Conservation (phyloP, 2,888 invertebrate genomes). For the Pteria penguin region DNA sequence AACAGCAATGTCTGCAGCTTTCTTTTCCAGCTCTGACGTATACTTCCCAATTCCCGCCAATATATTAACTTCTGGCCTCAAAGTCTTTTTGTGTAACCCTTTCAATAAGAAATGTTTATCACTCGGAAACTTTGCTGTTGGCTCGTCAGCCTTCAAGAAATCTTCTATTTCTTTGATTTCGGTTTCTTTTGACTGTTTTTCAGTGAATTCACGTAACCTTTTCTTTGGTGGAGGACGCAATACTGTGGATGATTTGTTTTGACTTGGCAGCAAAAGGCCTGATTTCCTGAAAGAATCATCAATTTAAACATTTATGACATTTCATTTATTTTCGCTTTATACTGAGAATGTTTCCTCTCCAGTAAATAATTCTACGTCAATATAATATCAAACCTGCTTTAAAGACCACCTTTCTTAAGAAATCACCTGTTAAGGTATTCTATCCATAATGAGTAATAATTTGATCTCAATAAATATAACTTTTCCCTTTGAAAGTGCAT, state of each 20-base stretch:
- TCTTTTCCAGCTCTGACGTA: constrained; percentile 38
- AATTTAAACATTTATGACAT: too few species aligned
- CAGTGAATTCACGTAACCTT: constrained; percentile 67
- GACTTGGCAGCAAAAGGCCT: constrained; percentile 34
- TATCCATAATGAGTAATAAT: too few species aligned
- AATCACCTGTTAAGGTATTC: too few species aligned
- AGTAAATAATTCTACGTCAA: too few species aligned
- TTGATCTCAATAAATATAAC: too few species aligned
- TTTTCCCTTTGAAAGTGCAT: too few species aligned
- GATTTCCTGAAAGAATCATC: constrained; percentile 44
- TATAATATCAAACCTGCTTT: too few species aligned
- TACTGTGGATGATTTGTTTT: constrained; percentile 51
- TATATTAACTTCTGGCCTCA: constrained; percentile 6
- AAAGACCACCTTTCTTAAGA: too few species aligned
- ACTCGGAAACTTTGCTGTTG: background rate
- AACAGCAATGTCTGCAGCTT: constrained; percentile 44
- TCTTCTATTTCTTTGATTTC: constrained; percentile 48
- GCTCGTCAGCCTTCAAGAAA: constrained; percentile 36
- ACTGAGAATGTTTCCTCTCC: too few species aligned
- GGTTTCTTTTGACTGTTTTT: constrained; percentile 28
- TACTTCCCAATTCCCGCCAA: constrained; percentile 15
- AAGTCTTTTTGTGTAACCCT: constrained; percentile 6
- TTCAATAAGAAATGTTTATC: constrained; percentile 20
- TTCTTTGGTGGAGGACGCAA: constrained; percentile 72
- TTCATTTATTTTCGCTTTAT: too few species aligned